Conservation (phyloP, 2,797 vertebrate genomes). For the Chiroxiphia lanceolata region DNA sequence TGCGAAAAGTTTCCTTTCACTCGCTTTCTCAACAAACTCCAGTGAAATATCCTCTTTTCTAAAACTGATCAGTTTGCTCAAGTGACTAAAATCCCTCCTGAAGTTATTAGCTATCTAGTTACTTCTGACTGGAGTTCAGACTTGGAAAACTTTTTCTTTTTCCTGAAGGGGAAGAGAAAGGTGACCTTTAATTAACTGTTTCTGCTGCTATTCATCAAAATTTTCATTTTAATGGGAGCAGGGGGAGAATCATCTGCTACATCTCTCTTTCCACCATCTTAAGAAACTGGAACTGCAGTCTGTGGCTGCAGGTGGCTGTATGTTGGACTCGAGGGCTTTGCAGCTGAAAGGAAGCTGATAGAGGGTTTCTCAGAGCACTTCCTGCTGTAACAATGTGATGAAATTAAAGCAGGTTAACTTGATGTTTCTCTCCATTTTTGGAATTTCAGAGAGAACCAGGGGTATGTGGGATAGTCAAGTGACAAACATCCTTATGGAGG, state of each 20-base stretch:
- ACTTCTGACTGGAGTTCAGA: not conserved
- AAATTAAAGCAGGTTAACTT: not conserved
- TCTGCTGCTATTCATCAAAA: not conserved
- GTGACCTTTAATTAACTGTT: conserved; percentile 8
- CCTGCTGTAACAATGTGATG: not conserved
- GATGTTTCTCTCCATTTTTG: not conserved
- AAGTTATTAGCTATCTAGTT: conserved; percentile 7
- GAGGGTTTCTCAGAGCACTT: not conserved
- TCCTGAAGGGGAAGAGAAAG: not conserved
- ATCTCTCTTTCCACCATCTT: not conserved
- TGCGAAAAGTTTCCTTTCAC: not conserved
- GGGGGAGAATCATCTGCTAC: not conserved
- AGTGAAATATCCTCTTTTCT: not conserved
- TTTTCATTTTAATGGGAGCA: not conserved
- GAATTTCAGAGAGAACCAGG: not conserved
- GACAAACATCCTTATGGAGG: not conserved
- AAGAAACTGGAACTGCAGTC: not conserved
- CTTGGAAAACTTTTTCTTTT: not conserved
- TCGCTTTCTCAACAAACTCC: not conserved
- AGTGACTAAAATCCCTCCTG: not conserved
- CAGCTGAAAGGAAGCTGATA: not conserved
- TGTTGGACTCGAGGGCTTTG: not conserved
- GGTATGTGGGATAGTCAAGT: not conserved
- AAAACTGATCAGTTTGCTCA: not conserved
- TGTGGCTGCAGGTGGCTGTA: not conserved